Evolutionary conservation across 2,113 vertebrate genomes (phyloP), one percentile per base, ranked within the genome.

Genomic region (Thamnaconus septentrionalis): DNA sequence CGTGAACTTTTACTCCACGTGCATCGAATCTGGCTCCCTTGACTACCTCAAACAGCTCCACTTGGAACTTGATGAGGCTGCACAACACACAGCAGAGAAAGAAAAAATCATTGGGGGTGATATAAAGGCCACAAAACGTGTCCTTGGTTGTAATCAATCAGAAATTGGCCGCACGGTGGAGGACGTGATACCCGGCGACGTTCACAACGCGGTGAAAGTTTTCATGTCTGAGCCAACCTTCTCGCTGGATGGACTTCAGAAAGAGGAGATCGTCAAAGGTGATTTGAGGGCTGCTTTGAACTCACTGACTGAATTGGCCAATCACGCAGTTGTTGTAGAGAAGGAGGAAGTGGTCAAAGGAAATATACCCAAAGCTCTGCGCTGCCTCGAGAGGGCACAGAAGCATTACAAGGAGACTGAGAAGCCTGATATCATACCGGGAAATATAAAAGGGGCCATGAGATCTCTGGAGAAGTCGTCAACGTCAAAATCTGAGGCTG

Each of bases 1-100:
- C 56, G 95, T 97, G 66, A 91, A 90, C 59, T 95, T 97, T 91
- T 96, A 93, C 75, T 95, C 95, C 39, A 96, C 93, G 3, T 96
- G 95, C 65, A 97, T 97, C 80, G 95, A 97, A 90, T 93, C 92
- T 54, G 95, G 95, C 62, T 91, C 94, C 56, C 82, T 96, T 8
- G 94, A 95, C 74, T 95, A 95, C 76, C 91, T 97, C 45, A 96
- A 88, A 89, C 84, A 92, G 70, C 87, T 96, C 4, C 92, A 95
- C 56, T 54, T 83, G 58, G 91, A 42, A 53, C 68, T 91, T 64
- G 87, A 89, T 58, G 94, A 95, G 67, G 82, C 53, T 57, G 45
- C 44, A 44, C n/a, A 53, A 53, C 59, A 64, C n/a, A 68, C 44
- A 41, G 66, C 66, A 64, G 83, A 90, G 71, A 93, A 92, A 68